phyloP scores from a whole-genome alignment of 2,113 vertebrate genomes.

The Vanacampus margaritifer region DNA sequence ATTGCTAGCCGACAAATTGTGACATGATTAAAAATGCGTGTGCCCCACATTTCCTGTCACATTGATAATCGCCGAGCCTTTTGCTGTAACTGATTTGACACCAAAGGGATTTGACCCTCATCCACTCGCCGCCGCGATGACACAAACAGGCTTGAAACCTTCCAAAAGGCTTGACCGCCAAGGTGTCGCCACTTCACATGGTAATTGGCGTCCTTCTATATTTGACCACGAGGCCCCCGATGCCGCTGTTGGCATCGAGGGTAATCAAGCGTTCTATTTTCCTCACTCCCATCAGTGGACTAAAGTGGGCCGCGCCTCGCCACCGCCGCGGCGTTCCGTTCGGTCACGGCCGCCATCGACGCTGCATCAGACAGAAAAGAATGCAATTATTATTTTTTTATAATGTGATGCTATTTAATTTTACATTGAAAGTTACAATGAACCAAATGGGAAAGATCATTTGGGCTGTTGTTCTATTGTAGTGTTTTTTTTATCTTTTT shows the following conservation, averaged over 20 bases:
- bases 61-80: background rate
- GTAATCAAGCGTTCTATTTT: constrained; percentile 71
- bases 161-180: background rate
- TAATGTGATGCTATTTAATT: too few species aligned
- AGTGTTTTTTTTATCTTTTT: too few species aligned
- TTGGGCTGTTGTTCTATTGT: too few species aligned
- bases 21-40: background rate
- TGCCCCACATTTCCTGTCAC: background rate
- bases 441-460: too few species aligned
- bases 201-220: constrained; percentile 56
- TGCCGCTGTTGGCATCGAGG: constrained; percentile 50
- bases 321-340: constrained; percentile 27
- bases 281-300: constrained; percentile 60
- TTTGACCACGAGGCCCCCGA: constrained; percentile 50
- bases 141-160: background rate
- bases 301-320: constrained; percentile 64
- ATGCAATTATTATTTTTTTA: background rate
- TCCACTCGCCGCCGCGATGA: background rate
- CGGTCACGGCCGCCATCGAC: constrained; percentile 11
- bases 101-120: background rate
- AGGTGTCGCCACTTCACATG: constrained; percentile 34
- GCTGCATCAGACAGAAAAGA: constrained; percentile 20
- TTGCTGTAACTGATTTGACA: background rate
- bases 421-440: too few species aligned
- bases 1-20: background rate